These are phyloP conservation scores for Hybos culiciformis DNA, from an alignment of 2,888 invertebrate species.

Conservation along the genomic window DNA sequence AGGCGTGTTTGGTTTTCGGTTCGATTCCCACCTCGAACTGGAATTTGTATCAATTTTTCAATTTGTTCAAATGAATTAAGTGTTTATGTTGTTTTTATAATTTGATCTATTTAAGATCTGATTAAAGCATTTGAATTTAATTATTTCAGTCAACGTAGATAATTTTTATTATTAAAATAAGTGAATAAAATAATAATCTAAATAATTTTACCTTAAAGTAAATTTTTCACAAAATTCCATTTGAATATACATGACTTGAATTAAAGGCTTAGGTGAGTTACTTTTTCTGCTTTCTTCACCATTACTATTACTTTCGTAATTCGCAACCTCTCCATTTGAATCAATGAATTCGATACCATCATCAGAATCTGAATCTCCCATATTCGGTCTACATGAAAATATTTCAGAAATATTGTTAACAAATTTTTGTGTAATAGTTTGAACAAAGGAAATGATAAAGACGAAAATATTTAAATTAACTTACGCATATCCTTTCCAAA, in stretches of 20 bases:
- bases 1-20: neutral
- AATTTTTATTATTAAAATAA: neutral
- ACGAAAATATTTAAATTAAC: conserved; percentile 20
- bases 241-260: conserved; percentile 68
- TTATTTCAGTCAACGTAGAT: neutral
- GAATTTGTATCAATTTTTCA: no score
- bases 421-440: no score
- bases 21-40: no score
- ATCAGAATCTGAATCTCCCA: conserved; percentile 33
- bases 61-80: no score
- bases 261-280: conserved; percentile 25
- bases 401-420: neutral
- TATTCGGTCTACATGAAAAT: conserved; percentile 20
- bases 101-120: no score
- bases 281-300: conserved; percentile 17
- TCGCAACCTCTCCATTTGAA: conserved; percentile 30
- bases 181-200: conserved; percentile 11
- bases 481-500: no score
- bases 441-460: neutral
- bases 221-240: conserved; percentile 99
- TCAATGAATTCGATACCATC: conserved; percentile 35
- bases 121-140: no score
- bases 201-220: conserved; percentile 52
- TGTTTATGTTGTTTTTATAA: no score
- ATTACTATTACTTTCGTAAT: conserved; percentile 22